A percentile compares a stretch with the other conserved stretches of the same genome.
These are phyloP conservation scores for Platyscapa corneri DNA, from an alignment of 1,140 invertebrate species.

Conservation along the genomic window DNA sequence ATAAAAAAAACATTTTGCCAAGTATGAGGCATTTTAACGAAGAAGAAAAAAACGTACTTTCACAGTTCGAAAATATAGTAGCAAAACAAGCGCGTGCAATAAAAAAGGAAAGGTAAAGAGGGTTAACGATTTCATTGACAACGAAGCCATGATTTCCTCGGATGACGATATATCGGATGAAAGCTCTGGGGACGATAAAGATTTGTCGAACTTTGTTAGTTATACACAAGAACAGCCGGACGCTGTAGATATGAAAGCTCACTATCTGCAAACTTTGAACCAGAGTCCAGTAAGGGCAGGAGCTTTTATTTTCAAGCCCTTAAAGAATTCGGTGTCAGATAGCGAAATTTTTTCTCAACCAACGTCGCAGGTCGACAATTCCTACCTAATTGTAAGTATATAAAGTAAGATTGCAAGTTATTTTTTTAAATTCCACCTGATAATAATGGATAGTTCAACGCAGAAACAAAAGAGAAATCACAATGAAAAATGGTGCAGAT, in stretches of 20 bases:
- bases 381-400: constrained; percentile 66
- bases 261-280: constrained; percentile 77
- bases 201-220: constrained; percentile 66
- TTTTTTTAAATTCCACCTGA: neutral
- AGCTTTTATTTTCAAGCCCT: constrained; percentile 59
- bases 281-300: constrained; percentile 57
- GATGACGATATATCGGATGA: constrained; percentile 57
- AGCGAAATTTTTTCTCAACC: constrained; percentile 65
- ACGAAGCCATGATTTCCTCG: constrained; percentile 76
- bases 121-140: constrained; percentile 72
- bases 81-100: neutral
- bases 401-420: neutral
- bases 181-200: constrained; percentile 65
- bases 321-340: constrained; percentile 43
- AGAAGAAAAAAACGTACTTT: neutral
- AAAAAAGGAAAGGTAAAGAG: constrained; percentile 33
- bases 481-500: too few species aligned
- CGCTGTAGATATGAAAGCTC: constrained; percentile 73
- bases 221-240: constrained; percentile 69
- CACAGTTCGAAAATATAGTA: neutral
- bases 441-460: too few species aligned
- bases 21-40: neutral
- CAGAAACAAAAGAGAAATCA: too few species aligned
- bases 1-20: neutral
- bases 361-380: constrained; percentile 52